Evolutionary conservation across 2,113 vertebrate genomes (phyloP), one percentile per base, ranked within the genome.

Genomic region (Siphamia tubifer): DNA sequence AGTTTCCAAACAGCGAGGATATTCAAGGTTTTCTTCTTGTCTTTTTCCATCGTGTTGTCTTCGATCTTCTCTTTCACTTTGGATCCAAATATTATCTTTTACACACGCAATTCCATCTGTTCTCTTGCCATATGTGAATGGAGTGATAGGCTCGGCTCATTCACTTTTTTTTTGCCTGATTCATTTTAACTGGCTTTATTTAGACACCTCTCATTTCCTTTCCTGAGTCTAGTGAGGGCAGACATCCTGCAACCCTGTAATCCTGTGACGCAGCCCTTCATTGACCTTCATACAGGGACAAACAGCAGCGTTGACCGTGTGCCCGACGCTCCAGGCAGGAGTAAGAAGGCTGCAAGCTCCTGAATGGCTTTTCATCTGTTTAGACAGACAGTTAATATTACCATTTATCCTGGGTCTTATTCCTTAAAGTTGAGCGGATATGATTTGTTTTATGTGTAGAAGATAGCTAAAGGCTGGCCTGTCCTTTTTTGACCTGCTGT

Each of bases 171-270:
- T n/a, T 25, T 31, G 43, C 72, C 68, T 54, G 69, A 58, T 66
- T 90, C 89, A 90, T 92, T 92, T 90, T 66, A 68, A 87, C 45
- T 39, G 84, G 83, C 84, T 93, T 91, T 90, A 86, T 77, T 61
- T 80, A 88, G 87, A 92, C 85, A 92, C 86, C 83, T 82, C 88
- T 93, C 85, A 93, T 93, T 93, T 92, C 92, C 91, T 89, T 74
- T 57, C 48, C 45, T 67, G 58, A 23, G 73, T 67, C 77, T 74
- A 55, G 80, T 49, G 68, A 79, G 58, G 62, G 66, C 83, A 87
- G 85, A 88, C 84, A 69, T 89, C 77, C 73, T 86, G 84, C 71
- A 79, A 87, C 87, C 71, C 64, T 75, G n/a, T 80, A 89, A 91
- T 85, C 84, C 84, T 62, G 31, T 21, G 77, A 78, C 45, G 70